Evolutionary conservation across 1,140 invertebrate genomes (phyloP), one percentile per base, ranked within the genome.

Genomic region (Drosophila nasuta): DNA sequence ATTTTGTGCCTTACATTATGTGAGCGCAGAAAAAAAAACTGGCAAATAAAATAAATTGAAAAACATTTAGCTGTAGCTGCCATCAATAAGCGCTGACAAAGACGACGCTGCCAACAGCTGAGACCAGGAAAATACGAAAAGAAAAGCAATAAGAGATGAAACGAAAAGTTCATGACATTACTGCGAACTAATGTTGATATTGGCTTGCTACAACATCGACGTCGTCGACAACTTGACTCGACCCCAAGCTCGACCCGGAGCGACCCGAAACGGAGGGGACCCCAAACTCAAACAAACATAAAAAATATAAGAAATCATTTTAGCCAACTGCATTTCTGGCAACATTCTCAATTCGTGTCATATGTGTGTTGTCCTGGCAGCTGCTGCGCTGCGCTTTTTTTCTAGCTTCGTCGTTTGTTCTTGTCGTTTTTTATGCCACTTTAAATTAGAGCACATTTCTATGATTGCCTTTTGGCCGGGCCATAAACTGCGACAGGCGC

Each of bases 371-470:
- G 73, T 81, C 77, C 81, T 88, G 83, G 85, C 83, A 88, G 81
- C 83, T 83, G 83, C 68, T 88, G 54, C 67, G 46, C 63, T 69
- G 52, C 60, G 35, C 20, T 60, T 65, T 60, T 60, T 51, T 33
- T 33, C 30, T 33, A 25, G 5, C 30, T 33, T 38, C 20, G 41
- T 25, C 67, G 66, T 69, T 75, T 69, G 52, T 78, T 63, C 13
- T 56, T 43, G 51, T 43, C 48, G 33, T 52, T 68, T 70, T 82
- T 77, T 76, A 65, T 88, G 78, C 67, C 75, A 74, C 74, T 89
- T 88, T 88, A 88, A 88, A 88, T 88, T 88, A 88, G 85, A 88
- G 76, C 83, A 88, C 83, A 88, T 88, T 89, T 88, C 77, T 85
- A 65, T 81, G 86, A 88, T 88, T 88, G 85, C 77, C 64, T 75